These are phyloP conservation scores for Sebastolobus altivelis DNA, from an alignment of 2,797 vertebrate genomes.

Conservation along the genomic window DNA sequence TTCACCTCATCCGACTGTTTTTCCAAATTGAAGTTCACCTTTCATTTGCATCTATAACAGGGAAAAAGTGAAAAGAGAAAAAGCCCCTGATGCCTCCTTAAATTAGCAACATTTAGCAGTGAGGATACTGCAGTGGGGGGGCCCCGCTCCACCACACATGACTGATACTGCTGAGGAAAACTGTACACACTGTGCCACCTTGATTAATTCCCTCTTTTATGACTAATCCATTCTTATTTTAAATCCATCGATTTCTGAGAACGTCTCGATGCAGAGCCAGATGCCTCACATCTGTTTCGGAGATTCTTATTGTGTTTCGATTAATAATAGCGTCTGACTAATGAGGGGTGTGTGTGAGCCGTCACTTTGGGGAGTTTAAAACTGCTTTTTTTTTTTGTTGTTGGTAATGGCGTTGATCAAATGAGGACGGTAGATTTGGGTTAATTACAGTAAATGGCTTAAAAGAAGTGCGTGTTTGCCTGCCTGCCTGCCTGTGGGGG, in stretches of 20 bases:
- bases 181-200: constrained; percentile 12
- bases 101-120: constrained; percentile 4
- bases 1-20: not conserved
- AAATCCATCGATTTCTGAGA: constrained; percentile 44
- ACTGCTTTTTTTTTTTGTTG: constrained; percentile 22
- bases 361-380: constrained; percentile 25
- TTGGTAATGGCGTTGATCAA: constrained; percentile 34
- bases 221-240: constrained; percentile 57
- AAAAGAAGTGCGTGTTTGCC: constrained; percentile 16
- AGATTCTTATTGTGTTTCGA: constrained; percentile 21
- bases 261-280: constrained; percentile 20
- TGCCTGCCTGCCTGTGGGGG: not conserved
- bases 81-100: not conserved
- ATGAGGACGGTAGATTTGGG: constrained; percentile 1
- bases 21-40: not conserved
- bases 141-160: constrained; percentile 10
- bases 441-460: constrained; percentile 33
- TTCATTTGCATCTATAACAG: not conserved
- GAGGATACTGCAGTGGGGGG: constrained; percentile 7
- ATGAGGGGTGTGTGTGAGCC: constrained; percentile 7
- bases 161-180: constrained; percentile 15
- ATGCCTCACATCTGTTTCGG: constrained; percentile 48
- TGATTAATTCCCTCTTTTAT: constrained; percentile 51
- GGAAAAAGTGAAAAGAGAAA: not conserved
- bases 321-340: constrained; percentile 37